These are phyloP conservation scores for Pherbina coryleti DNA, from an alignment of 2,888 invertebrate species.

Conservation along the genomic window DNA sequence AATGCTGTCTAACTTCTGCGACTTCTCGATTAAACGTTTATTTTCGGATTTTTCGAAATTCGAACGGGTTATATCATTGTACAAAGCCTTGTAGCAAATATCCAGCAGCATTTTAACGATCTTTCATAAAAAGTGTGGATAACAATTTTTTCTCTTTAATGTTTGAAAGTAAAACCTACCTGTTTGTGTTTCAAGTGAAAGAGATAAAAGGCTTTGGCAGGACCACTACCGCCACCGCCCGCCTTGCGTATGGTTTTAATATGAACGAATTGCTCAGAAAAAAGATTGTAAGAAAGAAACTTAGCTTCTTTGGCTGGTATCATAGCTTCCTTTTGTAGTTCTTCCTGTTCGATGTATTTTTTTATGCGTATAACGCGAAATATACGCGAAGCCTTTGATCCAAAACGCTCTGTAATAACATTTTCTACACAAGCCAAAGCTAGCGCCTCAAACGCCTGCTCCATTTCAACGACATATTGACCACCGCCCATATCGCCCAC, in stretches of 20 bases:
- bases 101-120: conserved; percentile 79
- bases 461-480: conserved; percentile 81
- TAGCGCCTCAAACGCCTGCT: conserved; percentile 78
- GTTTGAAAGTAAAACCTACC: conserved; percentile 58
- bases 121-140: conserved; percentile 61
- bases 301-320: conserved; percentile 94
- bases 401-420: conserved; percentile 86
- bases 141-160: not conserved
- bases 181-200: conserved; percentile 80
- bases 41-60: conserved; percentile 77
- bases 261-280: conserved; percentile 76
- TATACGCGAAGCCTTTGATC: conserved; percentile 86
- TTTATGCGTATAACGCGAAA: conserved; percentile 86
- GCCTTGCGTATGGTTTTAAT: conserved; percentile 79
- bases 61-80: conserved; percentile 77
- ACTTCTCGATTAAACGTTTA: conserved; percentile 87
- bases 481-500: conserved; percentile 88
- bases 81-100: conserved; percentile 78
- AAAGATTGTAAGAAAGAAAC: conserved; percentile 84
- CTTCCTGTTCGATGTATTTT: conserved; percentile 90
- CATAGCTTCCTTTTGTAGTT: conserved; percentile 93
- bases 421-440: conserved; percentile 81
- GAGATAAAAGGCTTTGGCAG: conserved; percentile 84
- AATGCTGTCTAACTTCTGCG: conserved; percentile 86
- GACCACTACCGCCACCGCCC: conserved; percentile 77